phyloP scores from a whole-genome alignment of 2,888 invertebrate species.

The Byasa hedistus region DNA sequence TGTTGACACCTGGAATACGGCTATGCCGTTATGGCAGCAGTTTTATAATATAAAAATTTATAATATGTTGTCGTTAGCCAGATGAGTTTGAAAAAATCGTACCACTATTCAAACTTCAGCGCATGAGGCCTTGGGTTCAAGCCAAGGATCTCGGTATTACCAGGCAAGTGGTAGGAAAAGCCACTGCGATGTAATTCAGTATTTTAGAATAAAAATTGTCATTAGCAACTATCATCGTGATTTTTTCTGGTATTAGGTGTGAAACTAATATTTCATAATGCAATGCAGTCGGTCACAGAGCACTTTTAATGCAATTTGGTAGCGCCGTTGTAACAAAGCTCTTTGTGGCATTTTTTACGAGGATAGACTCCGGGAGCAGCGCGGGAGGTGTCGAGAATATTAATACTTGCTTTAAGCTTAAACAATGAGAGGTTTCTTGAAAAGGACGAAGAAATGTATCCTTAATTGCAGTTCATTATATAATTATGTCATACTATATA shows the following conservation, averaged over 20 bases:
- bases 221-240: not conserved
- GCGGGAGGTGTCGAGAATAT: conserved; percentile 45
- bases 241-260: conserved; percentile 30
- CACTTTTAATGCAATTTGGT: conserved; percentile 65
- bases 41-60: too few relatives aligned
- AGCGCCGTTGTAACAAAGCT: conserved; percentile 45
- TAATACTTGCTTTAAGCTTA: conserved; percentile 8
- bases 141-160: too few relatives aligned
- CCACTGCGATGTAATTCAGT: too few relatives aligned
- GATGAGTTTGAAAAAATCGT: too few relatives aligned
- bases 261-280: conserved; percentile 55
- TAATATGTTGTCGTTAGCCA: too few relatives aligned
- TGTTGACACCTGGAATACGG: too few relatives aligned
- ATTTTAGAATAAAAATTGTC: not conserved
- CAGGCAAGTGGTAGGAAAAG: too few relatives aligned
- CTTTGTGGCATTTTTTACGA: conserved; percentile 40
- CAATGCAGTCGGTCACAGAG: conserved; percentile 47
- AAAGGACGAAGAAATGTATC: not conserved
- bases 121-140: too few relatives aligned
- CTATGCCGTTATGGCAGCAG: too few relatives aligned
- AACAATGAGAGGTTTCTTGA: not conserved
- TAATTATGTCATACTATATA: too few relatives aligned
- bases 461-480: too few relatives aligned
- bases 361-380: conserved; percentile 41
- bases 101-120: too few relatives aligned